Evolutionary conservation across 1,140 invertebrate species (phyloP).

Genomic region (Eurosta solidaginis): DNA sequence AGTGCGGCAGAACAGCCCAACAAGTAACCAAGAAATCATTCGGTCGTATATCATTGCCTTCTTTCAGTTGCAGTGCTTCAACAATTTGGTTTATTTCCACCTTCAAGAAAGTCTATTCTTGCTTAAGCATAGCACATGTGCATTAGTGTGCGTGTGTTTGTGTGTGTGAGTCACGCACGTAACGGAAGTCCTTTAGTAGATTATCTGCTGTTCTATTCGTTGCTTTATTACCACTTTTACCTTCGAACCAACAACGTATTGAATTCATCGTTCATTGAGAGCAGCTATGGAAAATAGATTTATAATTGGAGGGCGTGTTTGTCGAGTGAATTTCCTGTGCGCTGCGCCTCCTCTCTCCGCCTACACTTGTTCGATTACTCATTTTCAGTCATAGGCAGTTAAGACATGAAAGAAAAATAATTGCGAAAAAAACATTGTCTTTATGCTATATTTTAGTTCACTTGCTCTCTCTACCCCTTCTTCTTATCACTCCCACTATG

Average conservation of each 20-base stretch:
- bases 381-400: slow-evolving; percentile 19
- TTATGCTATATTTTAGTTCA: neutral
- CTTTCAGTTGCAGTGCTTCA: slow-evolving; percentile 45
- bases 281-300: slow-evolving; percentile 37
- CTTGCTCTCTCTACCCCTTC: neutral
- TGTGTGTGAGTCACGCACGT: slow-evolving; percentile 42
- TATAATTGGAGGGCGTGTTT: slow-evolving; percentile 59
- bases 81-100: slow-evolving; percentile 14
- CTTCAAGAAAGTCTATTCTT: neutral
- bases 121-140: neutral
- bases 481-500: neutral
- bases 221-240: neutral
- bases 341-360: neutral
- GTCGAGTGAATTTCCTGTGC: slow-evolving; percentile 20
- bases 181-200: slow-evolving; percentile 58
- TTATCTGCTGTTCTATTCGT: slow-evolving; percentile 41
- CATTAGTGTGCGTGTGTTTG: neutral
- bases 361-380: neutral
- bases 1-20: neutral
- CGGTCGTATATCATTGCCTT: slow-evolving; percentile 55
- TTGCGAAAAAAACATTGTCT: slow-evolving; percentile 15
- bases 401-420: neutral
- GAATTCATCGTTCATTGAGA: no score
- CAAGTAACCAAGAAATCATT: neutral
- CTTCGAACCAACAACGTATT: no score